phyloP scores from a whole-genome alignment of 2,888 invertebrate species.

The Pheosia gnoma region DNA sequence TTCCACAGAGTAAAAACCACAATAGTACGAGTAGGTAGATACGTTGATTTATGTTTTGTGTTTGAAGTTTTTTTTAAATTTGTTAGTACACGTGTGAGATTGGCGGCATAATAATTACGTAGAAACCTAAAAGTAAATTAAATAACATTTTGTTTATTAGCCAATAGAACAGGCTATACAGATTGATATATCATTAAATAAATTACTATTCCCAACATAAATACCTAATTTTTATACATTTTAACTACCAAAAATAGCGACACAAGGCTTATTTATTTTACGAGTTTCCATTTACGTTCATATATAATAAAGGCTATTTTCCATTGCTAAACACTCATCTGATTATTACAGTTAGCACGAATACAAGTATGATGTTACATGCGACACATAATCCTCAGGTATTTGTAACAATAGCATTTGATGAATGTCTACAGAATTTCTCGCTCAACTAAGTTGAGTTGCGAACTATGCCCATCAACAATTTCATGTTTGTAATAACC shows the following conservation, averaged over 20 bases:
- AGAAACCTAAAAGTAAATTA: no score
- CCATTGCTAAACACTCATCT: neutral
- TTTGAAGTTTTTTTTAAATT: no score
- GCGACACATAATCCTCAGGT: constrained; percentile 10
- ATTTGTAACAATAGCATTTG: constrained; percentile 24
- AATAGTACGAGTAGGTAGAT: no score
- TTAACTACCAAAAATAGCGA: neutral
- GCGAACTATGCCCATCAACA: constrained; percentile 55
- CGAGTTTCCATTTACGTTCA: neutral
- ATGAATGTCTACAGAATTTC: constrained; percentile 44
- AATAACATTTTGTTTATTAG: no score
- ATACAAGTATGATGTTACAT: constrained; percentile 7
- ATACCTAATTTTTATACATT: neutral
- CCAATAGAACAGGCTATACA: no score
- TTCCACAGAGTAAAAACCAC: no score
- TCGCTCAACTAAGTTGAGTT: constrained; percentile 45
- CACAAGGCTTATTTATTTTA: neutral
- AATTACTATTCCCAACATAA: neutral
- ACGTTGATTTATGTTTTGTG: no score
- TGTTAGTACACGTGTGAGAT: no score
- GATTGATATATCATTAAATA: neutral
- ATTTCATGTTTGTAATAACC: constrained; percentile 56
- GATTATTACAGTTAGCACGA: neutral
- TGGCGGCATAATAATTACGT: no score
- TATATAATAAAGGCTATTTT: neutral